phyloP scores from a whole-genome alignment of 2,113 vertebrate genomes.

The Ondatra zibethicus region DNA sequence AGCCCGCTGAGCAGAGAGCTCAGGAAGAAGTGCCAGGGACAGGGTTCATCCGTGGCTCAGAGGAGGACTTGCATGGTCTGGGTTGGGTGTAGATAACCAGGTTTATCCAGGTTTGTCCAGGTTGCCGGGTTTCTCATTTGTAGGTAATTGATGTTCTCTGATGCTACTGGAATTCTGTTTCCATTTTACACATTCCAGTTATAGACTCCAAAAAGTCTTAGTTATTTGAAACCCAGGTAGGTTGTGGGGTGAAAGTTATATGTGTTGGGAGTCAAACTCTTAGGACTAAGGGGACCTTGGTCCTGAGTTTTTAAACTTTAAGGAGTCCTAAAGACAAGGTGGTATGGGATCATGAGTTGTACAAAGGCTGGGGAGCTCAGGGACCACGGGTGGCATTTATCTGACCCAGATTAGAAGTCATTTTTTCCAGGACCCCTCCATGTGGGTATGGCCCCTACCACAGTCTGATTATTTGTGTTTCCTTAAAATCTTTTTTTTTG shows the following conservation, averaged over 20 bases:
- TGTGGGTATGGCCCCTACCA: no score
- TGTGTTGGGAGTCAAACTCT: background rate
- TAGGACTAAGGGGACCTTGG: background rate
- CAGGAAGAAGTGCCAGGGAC: background rate
- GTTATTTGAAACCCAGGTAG: background rate
- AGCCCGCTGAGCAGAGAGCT: background rate
- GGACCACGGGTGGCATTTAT: background rate
- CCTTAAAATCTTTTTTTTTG: background rate
- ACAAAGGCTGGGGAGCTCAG: background rate
- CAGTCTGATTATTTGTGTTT: background rate
- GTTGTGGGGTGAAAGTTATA: background rate
- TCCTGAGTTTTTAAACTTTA: background rate
- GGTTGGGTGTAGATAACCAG: fast-evolving
- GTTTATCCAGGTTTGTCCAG: no score
- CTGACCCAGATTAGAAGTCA: background rate
- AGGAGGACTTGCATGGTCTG: background rate
- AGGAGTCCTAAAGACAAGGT: background rate
- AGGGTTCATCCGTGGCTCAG: fast-evolving
- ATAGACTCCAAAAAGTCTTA: background rate
- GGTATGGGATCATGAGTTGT: fast-evolving
- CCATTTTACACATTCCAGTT: background rate
- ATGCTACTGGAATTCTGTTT: background rate
- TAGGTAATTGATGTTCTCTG: background rate
- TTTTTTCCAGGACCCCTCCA: background rate
- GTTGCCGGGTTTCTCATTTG: background rate